Conservation (phyloP, 2,888 invertebrate genomes). For the Pandemis heparana region DNA sequence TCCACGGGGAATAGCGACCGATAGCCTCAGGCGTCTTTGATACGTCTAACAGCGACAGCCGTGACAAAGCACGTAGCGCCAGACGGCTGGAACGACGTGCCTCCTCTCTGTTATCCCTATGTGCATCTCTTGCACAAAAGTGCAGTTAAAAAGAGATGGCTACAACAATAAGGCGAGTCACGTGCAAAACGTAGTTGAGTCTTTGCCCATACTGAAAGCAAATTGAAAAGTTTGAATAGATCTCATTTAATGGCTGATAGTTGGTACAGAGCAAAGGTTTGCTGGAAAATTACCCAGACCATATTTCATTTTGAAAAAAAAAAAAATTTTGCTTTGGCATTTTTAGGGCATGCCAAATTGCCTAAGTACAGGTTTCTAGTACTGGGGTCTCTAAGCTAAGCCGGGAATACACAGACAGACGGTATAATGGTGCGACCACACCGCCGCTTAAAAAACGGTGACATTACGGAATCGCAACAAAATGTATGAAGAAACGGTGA, state of each 20-base stretch:
- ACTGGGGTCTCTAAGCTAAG: too few species aligned
- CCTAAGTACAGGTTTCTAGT: too few species aligned
- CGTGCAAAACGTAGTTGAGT: not conserved
- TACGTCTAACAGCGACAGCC: slow-evolving; percentile 11
- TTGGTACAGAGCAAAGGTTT: not conserved
- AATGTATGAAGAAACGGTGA: too few species aligned
- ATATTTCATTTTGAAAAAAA: too few species aligned
- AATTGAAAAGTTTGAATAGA: not conserved
- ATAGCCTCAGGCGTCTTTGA: slow-evolving; percentile 23
- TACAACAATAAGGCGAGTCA: not conserved
- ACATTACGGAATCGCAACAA: too few species aligned
- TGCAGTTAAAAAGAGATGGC: not conserved
- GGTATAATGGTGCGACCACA: too few species aligned
- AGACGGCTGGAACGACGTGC: not conserved
- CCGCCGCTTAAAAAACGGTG: too few species aligned
- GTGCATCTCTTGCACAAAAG: not conserved
- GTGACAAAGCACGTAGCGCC: slow-evolving; percentile 7
- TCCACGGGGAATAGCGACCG: slow-evolving; percentile 18
- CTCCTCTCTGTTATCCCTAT: not conserved
- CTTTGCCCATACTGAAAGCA: not conserved
- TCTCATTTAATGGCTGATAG: not conserved
- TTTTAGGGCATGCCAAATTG: too few species aligned
- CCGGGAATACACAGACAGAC: too few species aligned
- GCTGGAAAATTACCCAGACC: not conserved
- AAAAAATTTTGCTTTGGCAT: too few species aligned